Percentiles rank a stretch among this genome's conserved stretches.
These are phyloP conservation scores for Ophioninae sp. DNA, from an alignment of 2,888 invertebrate genomes.

Conservation along the genomic window DNA sequence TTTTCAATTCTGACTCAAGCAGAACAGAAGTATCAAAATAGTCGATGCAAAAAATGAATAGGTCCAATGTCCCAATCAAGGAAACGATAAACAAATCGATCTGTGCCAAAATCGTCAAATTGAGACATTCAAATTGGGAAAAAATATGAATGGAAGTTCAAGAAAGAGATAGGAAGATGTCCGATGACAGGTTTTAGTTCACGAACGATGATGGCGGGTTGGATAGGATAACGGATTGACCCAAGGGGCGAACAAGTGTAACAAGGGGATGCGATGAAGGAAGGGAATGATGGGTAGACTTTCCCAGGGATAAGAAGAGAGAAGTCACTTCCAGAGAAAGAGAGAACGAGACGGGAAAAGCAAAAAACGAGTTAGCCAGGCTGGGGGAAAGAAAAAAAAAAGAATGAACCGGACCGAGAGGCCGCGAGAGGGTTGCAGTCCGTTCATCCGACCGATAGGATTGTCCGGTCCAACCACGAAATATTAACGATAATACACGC, in stretches of 20 bases:
- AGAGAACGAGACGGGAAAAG: not conserved
- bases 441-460: conserved; percentile 67
- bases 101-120: not conserved
- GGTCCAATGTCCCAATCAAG: not conserved
- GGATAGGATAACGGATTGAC: conserved; percentile 55
- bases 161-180: conserved; percentile 13
- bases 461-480: conserved; percentile 74
- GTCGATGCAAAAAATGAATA: not conserved
- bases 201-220: conserved; percentile 20
- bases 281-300: conserved; percentile 19
- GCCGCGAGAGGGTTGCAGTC: conserved; percentile 57
- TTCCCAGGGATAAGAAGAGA: conserved; percentile 13
- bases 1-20: not conserved
- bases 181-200: conserved; percentile 42
- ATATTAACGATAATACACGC: conserved; percentile 74
- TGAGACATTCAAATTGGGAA: not conserved
- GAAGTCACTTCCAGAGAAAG: not conserved
- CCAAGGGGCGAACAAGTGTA: conserved; percentile 10
- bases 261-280: conserved; percentile 59
- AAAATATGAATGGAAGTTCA: not conserved
- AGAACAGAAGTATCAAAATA: not conserved
- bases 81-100: conserved; percentile 73
- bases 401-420: not conserved
- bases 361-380: conserved; percentile 35
- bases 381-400: not conserved